phyloP scores from a whole-genome alignment of 2,888 invertebrate genomes.

The Heliconius hortense region DNA sequence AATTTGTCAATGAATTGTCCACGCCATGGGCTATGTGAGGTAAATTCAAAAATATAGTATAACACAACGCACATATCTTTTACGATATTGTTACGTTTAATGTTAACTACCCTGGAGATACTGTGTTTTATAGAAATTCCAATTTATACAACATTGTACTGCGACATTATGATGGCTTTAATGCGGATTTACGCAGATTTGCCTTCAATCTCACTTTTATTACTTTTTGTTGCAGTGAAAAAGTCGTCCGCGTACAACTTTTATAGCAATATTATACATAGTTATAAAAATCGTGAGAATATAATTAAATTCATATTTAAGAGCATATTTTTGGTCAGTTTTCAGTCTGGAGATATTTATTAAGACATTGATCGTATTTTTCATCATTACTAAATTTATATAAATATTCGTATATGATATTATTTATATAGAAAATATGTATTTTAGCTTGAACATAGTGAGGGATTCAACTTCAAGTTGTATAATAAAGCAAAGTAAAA shows the following conservation, averaged over 20 bases:
- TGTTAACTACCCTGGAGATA: not conserved
- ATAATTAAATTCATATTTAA: not conserved
- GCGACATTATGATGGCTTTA: conserved; percentile 41
- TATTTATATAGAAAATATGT: not conserved
- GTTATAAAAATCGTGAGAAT: conserved; percentile 1
- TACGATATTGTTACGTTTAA: not conserved
- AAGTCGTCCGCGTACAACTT: conserved; percentile 28
- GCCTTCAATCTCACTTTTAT: conserved; percentile 40
- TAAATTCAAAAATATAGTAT: too few species aligned
- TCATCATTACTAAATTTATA: not conserved
- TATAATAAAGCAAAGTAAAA: not conserved
- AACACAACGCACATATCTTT: too few species aligned
- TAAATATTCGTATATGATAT: not conserved
- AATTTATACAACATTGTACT: conserved; percentile 41
- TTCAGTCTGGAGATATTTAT: not conserved
- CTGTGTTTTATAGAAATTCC: conserved; percentile 27
- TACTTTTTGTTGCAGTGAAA: conserved; percentile 38
- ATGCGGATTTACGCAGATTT: conserved; percentile 38
- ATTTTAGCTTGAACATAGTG: not conserved
- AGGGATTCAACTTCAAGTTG: not conserved
- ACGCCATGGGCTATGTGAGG: too few species aligned
- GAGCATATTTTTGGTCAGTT: not conserved
- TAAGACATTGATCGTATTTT: not conserved
- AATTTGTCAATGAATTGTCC: too few species aligned
- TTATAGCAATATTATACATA: conserved; percentile 11